Conservation (phyloP, 2,888 invertebrate species). For the Sarcophaga carnaria region DNA sequence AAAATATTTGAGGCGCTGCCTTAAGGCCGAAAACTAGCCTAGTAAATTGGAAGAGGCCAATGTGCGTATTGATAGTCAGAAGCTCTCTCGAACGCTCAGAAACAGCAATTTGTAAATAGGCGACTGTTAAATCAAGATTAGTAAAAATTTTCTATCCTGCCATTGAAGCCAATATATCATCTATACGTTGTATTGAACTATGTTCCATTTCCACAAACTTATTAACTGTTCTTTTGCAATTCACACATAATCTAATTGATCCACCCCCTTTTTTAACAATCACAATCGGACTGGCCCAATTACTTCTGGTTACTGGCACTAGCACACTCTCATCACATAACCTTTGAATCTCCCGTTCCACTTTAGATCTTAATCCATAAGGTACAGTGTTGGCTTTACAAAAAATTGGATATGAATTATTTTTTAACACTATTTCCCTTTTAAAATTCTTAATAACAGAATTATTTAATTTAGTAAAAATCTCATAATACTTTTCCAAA, state of each 20-base stretch:
- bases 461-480: constrained; percentile 45
- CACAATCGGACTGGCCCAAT: constrained; percentile 75
- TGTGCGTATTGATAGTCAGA: constrained; percentile 50
- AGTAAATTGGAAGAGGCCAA: neutral
- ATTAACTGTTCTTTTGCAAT: constrained; percentile 74
- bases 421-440: constrained; percentile 56
- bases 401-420: constrained; percentile 53
- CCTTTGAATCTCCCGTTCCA: constrained; percentile 51
- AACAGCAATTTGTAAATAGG: constrained; percentile 32
- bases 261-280: constrained; percentile 72
- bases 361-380: constrained; percentile 48
- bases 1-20: constrained; percentile 7
- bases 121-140: no score
- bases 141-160: no score
- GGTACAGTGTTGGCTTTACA: constrained; percentile 44
- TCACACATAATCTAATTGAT: constrained; percentile 74
- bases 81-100: constrained; percentile 48
- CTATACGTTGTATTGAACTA: neutral
- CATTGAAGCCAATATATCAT: no score
- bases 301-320: constrained; percentile 67
- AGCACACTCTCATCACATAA: constrained; percentile 67
- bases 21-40: no score
- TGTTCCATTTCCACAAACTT: constrained; percentile 70
- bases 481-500: constrained; percentile 45
- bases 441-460: constrained; percentile 47